These are phyloP conservation scores for Leptopilina boulardi DNA, from an alignment of 1,140 invertebrate genomes.

Conservation along the genomic window DNA sequence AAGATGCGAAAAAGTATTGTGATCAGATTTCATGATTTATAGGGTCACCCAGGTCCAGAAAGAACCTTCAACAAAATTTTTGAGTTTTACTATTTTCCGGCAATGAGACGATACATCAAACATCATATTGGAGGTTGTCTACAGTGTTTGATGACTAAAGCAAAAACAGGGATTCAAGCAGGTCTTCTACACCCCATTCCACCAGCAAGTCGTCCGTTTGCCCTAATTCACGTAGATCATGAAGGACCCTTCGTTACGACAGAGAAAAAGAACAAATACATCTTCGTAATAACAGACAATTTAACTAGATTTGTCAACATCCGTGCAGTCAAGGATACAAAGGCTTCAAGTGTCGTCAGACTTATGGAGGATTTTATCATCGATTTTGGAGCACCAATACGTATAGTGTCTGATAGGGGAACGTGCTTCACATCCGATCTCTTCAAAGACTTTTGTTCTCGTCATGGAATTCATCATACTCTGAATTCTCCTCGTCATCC, in stretches of 20 bases:
- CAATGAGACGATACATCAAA: neutral
- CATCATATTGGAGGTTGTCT: neutral
- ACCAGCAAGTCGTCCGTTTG: neutral
- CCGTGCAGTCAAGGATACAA: neutral
- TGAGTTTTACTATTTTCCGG: neutral
- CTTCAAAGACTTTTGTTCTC: constrained; percentile 55
- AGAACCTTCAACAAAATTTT: neutral
- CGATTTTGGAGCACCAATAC: too few species aligned
- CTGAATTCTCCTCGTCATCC: constrained; percentile 61
- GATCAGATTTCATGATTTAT: constrained; percentile 42
- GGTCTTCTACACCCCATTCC: neutral
- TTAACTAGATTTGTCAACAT: neutral
- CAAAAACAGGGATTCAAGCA: neutral
- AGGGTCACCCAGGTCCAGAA: neutral
- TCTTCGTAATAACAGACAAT: neutral
- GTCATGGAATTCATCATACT: constrained; percentile 57
- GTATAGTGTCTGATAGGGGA: constrained; percentile 58
- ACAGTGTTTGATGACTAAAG: neutral
- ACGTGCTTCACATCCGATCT: constrained; percentile 57
- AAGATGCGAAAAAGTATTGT: constrained; percentile 40
- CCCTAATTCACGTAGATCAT: neutral
- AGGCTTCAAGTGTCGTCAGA: neutral
- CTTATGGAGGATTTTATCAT: too few species aligned
- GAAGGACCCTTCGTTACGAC: neutral
- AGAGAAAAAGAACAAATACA: neutral